A percentile compares a stretch with the other conserved stretches of the same genome.
phyloP scores from a whole-genome alignment of 2,113 vertebrate genomes.

The Aegithalos caudatus region DNA sequence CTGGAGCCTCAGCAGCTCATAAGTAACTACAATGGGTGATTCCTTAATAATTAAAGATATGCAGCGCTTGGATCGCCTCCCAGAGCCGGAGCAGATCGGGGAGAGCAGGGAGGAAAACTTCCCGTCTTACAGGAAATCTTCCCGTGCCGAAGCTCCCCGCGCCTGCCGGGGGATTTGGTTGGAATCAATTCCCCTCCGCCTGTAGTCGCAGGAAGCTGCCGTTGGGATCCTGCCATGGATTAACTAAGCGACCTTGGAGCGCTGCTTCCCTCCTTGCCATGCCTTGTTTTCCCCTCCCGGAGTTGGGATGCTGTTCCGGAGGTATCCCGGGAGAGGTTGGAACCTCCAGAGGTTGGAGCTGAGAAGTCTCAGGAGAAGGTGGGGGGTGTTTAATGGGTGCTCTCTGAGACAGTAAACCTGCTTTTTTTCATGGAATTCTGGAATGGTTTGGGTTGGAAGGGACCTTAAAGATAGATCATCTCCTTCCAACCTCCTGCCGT shows the following conservation, averaged over 20 bases:
- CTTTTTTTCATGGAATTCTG: not conserved
- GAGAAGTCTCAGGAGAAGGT: not conserved
- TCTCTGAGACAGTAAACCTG: not conserved
- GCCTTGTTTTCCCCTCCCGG: not conserved
- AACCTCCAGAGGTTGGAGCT: not conserved
- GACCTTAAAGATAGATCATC: no score
- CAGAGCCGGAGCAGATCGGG: not conserved
- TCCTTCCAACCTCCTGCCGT: not conserved
- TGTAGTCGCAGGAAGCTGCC: not conserved
- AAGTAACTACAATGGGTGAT: slow-evolving; percentile 35
- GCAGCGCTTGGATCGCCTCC: slow-evolving; percentile 26
- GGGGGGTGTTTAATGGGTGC: not conserved
- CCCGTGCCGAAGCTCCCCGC: not conserved
- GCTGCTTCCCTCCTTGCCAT: not conserved
- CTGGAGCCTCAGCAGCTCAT: not conserved
- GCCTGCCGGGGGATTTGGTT: not conserved
- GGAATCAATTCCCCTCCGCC: not conserved
- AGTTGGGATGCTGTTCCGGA: not conserved
- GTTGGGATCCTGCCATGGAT: not conserved
- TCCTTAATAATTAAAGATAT: slow-evolving; percentile 64
- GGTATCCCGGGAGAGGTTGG: not conserved
- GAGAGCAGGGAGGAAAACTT: slow-evolving; percentile 27
- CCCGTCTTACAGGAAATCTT: slow-evolving; percentile 57
- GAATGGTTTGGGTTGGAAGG: not conserved
- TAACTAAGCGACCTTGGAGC: not conserved